Percentiles rank a stretch among this genome's conserved stretches.
These are phyloP conservation scores for Hippoglossus hippoglossus DNA, from an alignment of 2,797 vertebrate species.

Conservation along the genomic window DNA sequence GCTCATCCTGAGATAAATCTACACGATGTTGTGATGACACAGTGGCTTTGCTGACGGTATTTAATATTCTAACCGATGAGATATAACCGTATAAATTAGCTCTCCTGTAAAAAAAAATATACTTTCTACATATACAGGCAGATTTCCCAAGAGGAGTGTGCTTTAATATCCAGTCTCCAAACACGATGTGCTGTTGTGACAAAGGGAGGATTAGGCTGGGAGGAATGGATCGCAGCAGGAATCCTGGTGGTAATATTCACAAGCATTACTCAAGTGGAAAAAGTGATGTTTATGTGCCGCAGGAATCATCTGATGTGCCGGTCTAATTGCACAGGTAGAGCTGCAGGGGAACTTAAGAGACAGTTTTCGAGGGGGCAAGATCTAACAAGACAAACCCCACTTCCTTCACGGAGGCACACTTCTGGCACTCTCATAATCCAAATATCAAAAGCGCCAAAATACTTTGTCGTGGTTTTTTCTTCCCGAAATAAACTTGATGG, in stretches of 20 bases:
- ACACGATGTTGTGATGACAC: not conserved
- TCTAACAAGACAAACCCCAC: conserved; percentile 64
- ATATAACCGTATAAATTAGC: not conserved
- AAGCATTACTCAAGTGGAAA: conserved; percentile 63
- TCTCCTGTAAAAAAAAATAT: too few species aligned
- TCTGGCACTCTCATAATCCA: conserved; percentile 49
- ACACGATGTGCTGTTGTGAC: conserved; percentile 27
- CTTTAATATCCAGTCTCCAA: conserved; percentile 13
- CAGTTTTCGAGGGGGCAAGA: conserved; percentile 68
- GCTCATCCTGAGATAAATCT: not conserved
- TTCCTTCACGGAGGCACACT: conserved; percentile 57
- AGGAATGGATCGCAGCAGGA: conserved; percentile 36
- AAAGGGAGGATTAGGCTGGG: conserved; percentile 47
- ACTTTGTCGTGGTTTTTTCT: conserved; percentile 47
- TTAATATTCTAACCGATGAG: conserved; percentile 9
- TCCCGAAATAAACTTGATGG: conserved; percentile 55
- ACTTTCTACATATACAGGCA: conserved; percentile 10
- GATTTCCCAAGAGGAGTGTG: conserved; percentile 6
- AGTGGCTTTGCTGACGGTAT: not conserved
- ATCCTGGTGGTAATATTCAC: conserved; percentile 42
- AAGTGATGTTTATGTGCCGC: conserved; percentile 64
- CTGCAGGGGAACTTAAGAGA: conserved; percentile 52
- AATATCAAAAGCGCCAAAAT: conserved; percentile 50
- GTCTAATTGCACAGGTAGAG: conserved; percentile 70
- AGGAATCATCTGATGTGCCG: conserved; percentile 65